Evolutionary conservation across 2,113 vertebrate species (phyloP).

Genomic region (Sphyrna mokarran): DNA sequence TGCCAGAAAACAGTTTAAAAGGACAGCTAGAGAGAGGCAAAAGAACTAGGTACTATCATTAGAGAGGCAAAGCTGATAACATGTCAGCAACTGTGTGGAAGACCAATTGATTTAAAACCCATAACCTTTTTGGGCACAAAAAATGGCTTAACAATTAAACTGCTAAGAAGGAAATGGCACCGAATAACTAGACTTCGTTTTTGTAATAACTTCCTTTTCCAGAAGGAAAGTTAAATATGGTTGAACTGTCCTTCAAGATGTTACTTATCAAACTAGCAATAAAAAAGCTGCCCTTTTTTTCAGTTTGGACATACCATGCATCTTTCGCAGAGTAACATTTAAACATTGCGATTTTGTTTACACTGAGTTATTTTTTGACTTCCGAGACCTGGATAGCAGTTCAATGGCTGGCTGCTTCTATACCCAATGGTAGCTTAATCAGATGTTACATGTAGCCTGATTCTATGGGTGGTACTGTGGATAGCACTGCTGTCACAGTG

Average conservation of each 20-base stretch:
- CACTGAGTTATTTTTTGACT: background rate
- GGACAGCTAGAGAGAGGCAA: background rate
- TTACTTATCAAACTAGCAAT: background rate
- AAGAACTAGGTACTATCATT: background rate
- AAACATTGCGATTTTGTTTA: background rate
- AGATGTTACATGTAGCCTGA: no score
- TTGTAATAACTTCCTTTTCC: background rate
- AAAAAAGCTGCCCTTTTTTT: background rate
- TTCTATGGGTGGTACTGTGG: no score
- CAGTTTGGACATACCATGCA: background rate
- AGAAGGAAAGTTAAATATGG: background rate
- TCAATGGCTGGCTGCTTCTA: background rate
- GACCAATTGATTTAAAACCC: background rate
- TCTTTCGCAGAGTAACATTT: background rate
- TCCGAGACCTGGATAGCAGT: background rate
- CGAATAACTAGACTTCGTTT: background rate
- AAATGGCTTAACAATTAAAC: background rate
- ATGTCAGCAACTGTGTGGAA: background rate
- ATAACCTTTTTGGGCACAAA: background rate
- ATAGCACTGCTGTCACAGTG: no score
- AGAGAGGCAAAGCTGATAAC: background rate
- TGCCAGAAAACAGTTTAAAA: background rate
- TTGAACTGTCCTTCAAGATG: conserved; percentile 10
- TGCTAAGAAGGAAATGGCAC: background rate
- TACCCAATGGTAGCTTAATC: no score